Evolutionary conservation across 1,140 invertebrate genomes (phyloP), one percentile per base, ranked within the genome.

Genomic region (Ephestia elutella): DNA sequence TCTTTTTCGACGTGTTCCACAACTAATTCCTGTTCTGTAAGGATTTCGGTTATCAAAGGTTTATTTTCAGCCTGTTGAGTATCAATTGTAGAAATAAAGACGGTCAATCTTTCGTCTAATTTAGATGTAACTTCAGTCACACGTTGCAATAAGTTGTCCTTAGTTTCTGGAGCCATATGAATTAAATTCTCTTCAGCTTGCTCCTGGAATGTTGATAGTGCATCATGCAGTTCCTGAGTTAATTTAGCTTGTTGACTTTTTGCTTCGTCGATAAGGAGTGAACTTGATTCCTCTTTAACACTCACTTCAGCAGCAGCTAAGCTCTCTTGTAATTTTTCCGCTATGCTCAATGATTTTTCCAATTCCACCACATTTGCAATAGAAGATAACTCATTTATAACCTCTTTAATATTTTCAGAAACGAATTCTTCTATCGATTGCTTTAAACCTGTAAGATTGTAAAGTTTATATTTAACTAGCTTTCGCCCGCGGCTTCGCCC

Each of bases 391-490:
- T 54, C 44, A 15, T 38, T 18, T 30, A 62, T 17, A 8, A 57
- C 17, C 28, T 58, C 57, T n/a, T 17, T 21, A 11, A 67, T 25
- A 50, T 66, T 57, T n/a, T 62, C 55, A 10, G 59, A 59, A 30
- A 58, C 57, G 30, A 70, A 70, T n/a, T 57, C 20, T 44, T 66
- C 59, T n/a, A 70, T 66, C 19, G 54, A 60, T 32, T 59, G 18
- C 11, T 65, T 48, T 17, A 44, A 44, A 15, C 15, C 38, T 44
- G 38, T 15, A 44, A 44, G 13, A 25, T 25, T 25, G 2, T 25
- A 25, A 25, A 25, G 2, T 25, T 3, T 25, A 25, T 3, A 25
- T 25, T 25, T n/a, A n/a, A n/a, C n/a, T n/a, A 38, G 13, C 13
- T n/a, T n/a, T n/a, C n/a, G n/a, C n/a, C n/a, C n/a, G n/a, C n/a